Evolutionary conservation across 2,888 invertebrate genomes (phyloP).

Genomic region (Argyresthia albistria): DNA sequence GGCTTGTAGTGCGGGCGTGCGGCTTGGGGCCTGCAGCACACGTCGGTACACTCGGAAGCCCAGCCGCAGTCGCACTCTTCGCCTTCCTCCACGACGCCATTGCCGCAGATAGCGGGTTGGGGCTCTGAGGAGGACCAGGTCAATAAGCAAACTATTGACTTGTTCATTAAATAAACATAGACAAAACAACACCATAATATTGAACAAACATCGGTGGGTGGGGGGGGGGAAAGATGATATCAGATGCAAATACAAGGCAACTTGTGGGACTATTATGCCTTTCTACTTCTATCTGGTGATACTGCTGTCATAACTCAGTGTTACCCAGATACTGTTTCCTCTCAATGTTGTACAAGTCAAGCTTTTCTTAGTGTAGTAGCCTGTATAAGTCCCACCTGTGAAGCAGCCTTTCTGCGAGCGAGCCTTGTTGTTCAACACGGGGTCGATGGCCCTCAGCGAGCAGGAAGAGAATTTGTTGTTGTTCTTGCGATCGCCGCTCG

Average conservation of each 20-base stretch:
- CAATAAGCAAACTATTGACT: too few species aligned
- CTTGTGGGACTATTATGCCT: too few species aligned
- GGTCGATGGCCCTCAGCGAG: conserved; percentile 92
- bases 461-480: conserved; percentile 98
- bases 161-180: too few species aligned
- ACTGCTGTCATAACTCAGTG: too few species aligned
- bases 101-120: conserved; percentile 96
- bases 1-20: conserved; percentile 88
- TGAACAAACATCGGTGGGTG: too few species aligned
- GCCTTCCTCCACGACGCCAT: conserved; percentile 96
- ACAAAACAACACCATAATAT: too few species aligned
- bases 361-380: too few species aligned
- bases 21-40: conserved; percentile 94
- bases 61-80: conserved; percentile 99
- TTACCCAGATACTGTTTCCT: too few species aligned
- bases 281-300: too few species aligned
- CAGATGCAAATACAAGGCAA: too few species aligned
- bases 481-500: conserved; percentile 97
- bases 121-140: conserved; percentile 76
- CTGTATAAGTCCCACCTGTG: conserved; percentile 78
- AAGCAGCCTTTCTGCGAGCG: conserved; percentile 93
- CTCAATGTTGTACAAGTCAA: too few species aligned
- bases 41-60: conserved; percentile 95
- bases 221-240: too few species aligned
- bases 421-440: conserved; percentile 93